A percentile compares a stretch with the other conserved stretches of the same genome.
Evolutionary conservation across 2,113 vertebrate genomes (phyloP).

Genomic region (Oryzias javanicus): DNA sequence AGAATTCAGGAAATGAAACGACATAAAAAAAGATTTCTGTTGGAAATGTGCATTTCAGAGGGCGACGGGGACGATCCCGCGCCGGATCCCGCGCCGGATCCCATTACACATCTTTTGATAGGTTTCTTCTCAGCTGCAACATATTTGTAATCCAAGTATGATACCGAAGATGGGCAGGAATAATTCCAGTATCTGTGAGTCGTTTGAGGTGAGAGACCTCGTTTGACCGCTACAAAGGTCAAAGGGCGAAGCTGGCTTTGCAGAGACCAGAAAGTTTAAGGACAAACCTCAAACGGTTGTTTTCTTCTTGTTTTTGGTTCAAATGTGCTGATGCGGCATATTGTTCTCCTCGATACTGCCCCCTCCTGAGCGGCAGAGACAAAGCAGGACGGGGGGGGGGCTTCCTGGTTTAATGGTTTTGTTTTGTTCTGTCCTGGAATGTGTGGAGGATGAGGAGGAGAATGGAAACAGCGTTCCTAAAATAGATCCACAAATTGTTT

Average conservation of each 20-base stretch:
- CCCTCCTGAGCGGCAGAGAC: slow-evolving; percentile 20
- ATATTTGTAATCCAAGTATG: slow-evolving; percentile 64
- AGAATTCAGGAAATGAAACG: background rate
- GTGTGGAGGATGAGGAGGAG: slow-evolving; percentile 19
- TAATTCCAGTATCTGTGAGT: slow-evolving; percentile 60
- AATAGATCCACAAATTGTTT: slow-evolving; percentile 52
- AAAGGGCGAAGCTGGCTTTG: no score
- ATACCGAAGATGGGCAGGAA: slow-evolving; percentile 66
- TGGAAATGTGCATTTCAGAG: slow-evolving; percentile 14
- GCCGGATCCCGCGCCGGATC: slow-evolving; percentile 11
- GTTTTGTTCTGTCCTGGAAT: slow-evolving; percentile 8
- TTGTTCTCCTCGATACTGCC: slow-evolving; percentile 41
- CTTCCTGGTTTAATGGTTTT: slow-evolving; percentile 18
- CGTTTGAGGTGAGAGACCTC: slow-evolving; percentile 59
- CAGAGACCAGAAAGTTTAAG: background rate
- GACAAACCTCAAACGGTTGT: background rate
- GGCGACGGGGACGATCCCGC: background rate
- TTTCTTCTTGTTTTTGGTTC: background rate
- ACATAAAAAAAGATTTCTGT: background rate
- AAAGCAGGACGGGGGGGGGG: background rate
- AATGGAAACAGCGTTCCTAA: slow-evolving; percentile 25
- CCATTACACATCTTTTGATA: slow-evolving; percentile 36
- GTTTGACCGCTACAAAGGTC: slow-evolving; percentile 49
- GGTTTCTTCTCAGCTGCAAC: slow-evolving; percentile 46
- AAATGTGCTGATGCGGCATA: background rate